Evolutionary conservation across 1,140 invertebrate species (phyloP), one percentile per base, ranked within the genome.

Genomic region (Leptopilina boulardi): DNA sequence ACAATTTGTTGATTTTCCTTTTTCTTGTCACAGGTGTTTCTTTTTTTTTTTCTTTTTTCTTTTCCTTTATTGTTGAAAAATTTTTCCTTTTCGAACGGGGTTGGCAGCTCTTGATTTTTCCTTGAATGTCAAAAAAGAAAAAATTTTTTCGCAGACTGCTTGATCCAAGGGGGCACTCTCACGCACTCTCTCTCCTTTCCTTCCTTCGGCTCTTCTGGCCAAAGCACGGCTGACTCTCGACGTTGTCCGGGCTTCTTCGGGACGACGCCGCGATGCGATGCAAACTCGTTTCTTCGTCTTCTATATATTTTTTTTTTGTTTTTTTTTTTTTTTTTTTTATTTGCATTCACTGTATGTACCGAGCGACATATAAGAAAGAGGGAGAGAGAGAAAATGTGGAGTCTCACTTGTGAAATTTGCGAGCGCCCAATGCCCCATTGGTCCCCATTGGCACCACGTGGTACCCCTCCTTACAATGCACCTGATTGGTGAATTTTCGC

Each of bases 221-320:
- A 76, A 77, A 80, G 80, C 77, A 77, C 78, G 81, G 82, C 81
- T 83, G 83, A 82, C 82, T 77, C 77, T 71, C 47, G 71, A 75
- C 78, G 80, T 77, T 73, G 73, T 73, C 74, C 76, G 78, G 77
- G 75, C 78, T 79, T 77, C 73, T 75, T 70, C 54, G 73, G 78
- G 70, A 26, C 73, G 70, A 72, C 42, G 73, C 78, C n/a, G 85
- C 42, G 42, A 47, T 79, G 78, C 88, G 85, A 88, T 89, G 89
- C 87, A 89, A 91, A 90, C 89, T 88, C 84, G 87, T 87, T 84
- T 80, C 80, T 56, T 71, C 71, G 72, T 71, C 71, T 75, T 70
- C 19, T 19, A 77, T 70, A 21, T 66, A 38, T 38, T 4, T 38
- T 38, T 70, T 77, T 75, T 75, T 59, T 77, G 54, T 79, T 74